Base-by-base conservation (phyloP, 2,888 invertebrate species). In the Agriopis leucophaearia region DNA sequence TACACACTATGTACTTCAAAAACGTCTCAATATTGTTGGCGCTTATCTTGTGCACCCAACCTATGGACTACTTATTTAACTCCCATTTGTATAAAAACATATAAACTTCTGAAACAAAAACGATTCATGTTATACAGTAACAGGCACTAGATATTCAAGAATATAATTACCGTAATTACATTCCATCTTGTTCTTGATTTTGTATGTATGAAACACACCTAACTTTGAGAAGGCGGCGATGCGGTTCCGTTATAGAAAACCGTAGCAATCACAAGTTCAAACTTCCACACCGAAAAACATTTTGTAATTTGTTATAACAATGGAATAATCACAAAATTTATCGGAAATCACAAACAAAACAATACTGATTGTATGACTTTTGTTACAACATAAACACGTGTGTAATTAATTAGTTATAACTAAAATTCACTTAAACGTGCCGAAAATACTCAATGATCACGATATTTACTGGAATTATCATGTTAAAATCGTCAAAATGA, bases 321-420 rank as follows among this genome's bases (percentile, higher is more conserved):
- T 91, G 87, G 87, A 86, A 83, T 88, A 85, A 85, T 90, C 87
- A 88, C 88, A 76, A 80, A 86, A 91, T 87, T 85, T 89, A 88
- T 91, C 86, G 87, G 87, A 91, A 87, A 91, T 92, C 90, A 94
- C 93, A 94, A 94, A 93, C 93, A 94, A 93, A 93, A 94, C 93
- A 93, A 93, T 92, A 92, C 91, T 88, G 89, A 87, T 82, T 86
- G 84, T 84, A 87, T 80, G 84, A 85, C 88, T 88, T 89, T 88
- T 81, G 83, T 88, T 84, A 84, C 88, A 87, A 87, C 83, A 75
- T 74, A 79, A 74, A 75, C 85, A 86, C 81, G 73, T 78, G 72
- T 72, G 54, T 76, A 74, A 80, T 74, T 76, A 79, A 80, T 79
- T 68, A 83, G 75, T 75, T 78, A 77, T 71, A 74, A 78, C 66